Evolutionary conservation across 2,888 invertebrate genomes (phyloP), one percentile per base, ranked within the genome.

Genomic region (Drosophila barbarae): DNA sequence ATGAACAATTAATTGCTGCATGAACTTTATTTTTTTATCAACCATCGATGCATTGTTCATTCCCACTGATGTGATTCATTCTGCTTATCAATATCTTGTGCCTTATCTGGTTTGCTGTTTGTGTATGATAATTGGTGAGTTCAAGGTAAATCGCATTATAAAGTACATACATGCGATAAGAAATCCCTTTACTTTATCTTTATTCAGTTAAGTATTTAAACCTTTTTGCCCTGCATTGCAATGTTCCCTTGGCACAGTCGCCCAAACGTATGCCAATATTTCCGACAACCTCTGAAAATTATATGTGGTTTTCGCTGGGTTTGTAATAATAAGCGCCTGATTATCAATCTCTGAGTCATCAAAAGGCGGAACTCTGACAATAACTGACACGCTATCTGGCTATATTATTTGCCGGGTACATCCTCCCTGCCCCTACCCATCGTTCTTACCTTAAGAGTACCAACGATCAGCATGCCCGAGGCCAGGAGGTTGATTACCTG

Each of bases 381-480:
- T 30, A 13, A 18, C 1, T 30, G 46, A 13, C 46, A 32, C 46
- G 46, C 18, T 32, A 46, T 46, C 8, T 32, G 30, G 8, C 12
- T 13, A 12, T 15, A 28, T 12, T 15, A 15, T 7, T 44, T 28
- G 10, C 26, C 26, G 10, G 2, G 26, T 12, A 21, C 39, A 7
- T 8, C 9, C 26, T n/a, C 42, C 26, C 42, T 15, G 15, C 10
- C 15, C 15, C 26, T 15, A 1, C 26, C n/a, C 10, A 42, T 26
- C 5, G 3, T 32, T 32, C 46, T 38, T 28, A 82, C 88, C 85
- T 85, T 87, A 18, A 87, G 76, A 4, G 86, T 84, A n/a, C 88
- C 88, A 49, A 79, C 64, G 30, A 88, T 55, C 15, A 88, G 76
- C 73, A 88, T 38, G n/a, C 64, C 66, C n/a, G 88, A 88, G 15